Conservation (phyloP, 1,140 invertebrate species). For the Brachionus rubens region DNA sequence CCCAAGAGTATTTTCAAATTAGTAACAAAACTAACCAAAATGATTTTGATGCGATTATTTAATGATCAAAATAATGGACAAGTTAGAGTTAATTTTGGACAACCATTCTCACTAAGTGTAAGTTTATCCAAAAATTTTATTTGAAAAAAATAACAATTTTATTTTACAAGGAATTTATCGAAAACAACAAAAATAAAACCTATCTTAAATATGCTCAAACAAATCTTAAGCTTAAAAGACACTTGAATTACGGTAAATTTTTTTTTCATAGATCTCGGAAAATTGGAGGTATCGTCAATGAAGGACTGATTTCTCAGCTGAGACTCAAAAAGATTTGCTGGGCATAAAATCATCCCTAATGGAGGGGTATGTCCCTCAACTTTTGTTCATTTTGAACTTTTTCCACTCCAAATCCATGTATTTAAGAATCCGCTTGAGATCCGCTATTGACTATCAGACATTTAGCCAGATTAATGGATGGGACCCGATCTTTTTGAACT, state of each 20-base stretch:
- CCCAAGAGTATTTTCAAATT: background rate
- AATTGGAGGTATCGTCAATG: too few relatives aligned
- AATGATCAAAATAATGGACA: background rate
- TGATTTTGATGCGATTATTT: background rate
- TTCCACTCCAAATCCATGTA: background rate
- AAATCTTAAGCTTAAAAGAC: background rate
- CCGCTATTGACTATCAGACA: background rate
- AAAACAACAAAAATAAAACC: background rate
- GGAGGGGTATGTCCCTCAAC: too few relatives aligned
- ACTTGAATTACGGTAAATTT: slow-evolving; percentile 22
- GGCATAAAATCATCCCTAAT: too few relatives aligned
- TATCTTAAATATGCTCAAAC: background rate
- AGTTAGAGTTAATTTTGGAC: slow-evolving; percentile 14
- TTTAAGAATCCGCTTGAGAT: background rate
- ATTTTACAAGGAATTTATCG: slow-evolving; percentile 14
- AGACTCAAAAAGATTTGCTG: too few relatives aligned
- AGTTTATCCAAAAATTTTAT: background rate
- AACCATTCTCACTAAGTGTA: slow-evolving; percentile 18
- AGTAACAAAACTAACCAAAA: background rate
- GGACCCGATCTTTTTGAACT: too few relatives aligned
- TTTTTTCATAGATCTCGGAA: background rate
- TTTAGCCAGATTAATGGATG: too few relatives aligned
- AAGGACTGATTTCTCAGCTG: too few relatives aligned
- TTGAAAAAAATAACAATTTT: background rate
- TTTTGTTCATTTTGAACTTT: too few relatives aligned